Conservation (phyloP, 1,140 invertebrate genomes). For the Ceratosolen solmsi region DNA sequence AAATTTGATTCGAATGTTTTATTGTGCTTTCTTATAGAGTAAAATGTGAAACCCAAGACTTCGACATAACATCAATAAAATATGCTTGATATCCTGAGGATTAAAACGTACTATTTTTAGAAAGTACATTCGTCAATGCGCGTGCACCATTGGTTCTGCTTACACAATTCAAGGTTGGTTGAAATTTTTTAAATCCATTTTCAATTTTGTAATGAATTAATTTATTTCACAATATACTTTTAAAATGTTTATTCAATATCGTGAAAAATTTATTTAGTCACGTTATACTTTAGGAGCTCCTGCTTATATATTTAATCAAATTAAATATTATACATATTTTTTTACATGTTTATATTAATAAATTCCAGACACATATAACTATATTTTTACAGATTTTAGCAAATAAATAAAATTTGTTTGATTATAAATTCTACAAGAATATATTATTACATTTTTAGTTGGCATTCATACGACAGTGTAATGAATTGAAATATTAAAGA, state of each 20-base stretch:
- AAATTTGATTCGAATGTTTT: too few species aligned
- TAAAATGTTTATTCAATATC: neutral
- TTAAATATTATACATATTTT: too few species aligned
- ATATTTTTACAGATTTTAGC: too few species aligned
- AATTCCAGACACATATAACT: too few species aligned
- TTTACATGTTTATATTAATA: too few species aligned
- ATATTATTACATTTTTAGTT: too few species aligned
- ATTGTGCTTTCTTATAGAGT: neutral
- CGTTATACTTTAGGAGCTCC: too few species aligned
- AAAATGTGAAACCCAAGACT: neutral
- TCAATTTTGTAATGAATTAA: neutral
- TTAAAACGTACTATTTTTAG: slow-evolving; percentile 2
- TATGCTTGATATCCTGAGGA: neutral
- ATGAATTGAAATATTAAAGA: too few species aligned
- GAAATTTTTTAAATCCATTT: neutral
- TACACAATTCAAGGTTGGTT: neutral
- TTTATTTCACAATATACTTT: neutral
- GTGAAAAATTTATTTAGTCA: neutral
- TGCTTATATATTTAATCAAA: too few species aligned
- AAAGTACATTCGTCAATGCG: neutral
- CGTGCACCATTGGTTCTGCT: neutral
- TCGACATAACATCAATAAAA: neutral
- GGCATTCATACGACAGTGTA: too few species aligned
- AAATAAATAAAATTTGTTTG: too few species aligned
- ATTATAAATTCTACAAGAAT: too few species aligned